Evolutionary conservation across 1,140 invertebrate genomes (phyloP).

Genomic region (Cotesia glomerata): DNA sequence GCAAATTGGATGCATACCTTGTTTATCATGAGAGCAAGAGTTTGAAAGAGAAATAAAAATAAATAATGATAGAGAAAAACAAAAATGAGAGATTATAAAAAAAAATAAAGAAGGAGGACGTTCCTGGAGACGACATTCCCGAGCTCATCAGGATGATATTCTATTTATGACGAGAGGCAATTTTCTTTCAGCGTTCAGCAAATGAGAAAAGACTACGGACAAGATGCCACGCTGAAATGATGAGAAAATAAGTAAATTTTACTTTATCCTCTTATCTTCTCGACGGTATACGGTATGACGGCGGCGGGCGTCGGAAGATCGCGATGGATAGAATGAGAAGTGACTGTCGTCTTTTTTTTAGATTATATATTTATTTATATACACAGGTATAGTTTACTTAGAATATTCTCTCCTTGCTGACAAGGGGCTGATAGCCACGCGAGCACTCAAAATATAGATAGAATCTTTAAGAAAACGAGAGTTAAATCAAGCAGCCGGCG

Average conservation of each 20-base stretch:
- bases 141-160: conserved; percentile 57
- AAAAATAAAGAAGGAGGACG: not conserved
- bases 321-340: conserved; percentile 14
- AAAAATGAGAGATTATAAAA: conserved; percentile 22
- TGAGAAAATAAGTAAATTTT: conserved; percentile 63
- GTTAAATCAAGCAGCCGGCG: conserved; percentile 16
- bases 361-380: not conserved
- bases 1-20: no score
- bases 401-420: not conserved
- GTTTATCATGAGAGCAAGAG: no score
- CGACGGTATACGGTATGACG: conserved; percentile 22
- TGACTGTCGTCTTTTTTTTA: not conserved
- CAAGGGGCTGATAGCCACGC: conserved; percentile 10
- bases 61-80: conserved; percentile 25
- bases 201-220: conserved; percentile 56
- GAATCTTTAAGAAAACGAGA: conserved; percentile 30
- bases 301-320: conserved; percentile 16
- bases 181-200: conserved; percentile 53
- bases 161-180: conserved; percentile 59
- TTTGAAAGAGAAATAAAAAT: not conserved
- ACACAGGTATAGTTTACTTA: not conserved
- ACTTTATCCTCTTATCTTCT: conserved; percentile 44
- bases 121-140: conserved; percentile 45
- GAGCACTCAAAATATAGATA: conserved; percentile 9
- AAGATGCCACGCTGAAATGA: conserved; percentile 59